These are phyloP conservation scores for Steinernema carpocapsae DNA, from an alignment of 2,888 invertebrate genomes.

Conservation along the genomic window DNA sequence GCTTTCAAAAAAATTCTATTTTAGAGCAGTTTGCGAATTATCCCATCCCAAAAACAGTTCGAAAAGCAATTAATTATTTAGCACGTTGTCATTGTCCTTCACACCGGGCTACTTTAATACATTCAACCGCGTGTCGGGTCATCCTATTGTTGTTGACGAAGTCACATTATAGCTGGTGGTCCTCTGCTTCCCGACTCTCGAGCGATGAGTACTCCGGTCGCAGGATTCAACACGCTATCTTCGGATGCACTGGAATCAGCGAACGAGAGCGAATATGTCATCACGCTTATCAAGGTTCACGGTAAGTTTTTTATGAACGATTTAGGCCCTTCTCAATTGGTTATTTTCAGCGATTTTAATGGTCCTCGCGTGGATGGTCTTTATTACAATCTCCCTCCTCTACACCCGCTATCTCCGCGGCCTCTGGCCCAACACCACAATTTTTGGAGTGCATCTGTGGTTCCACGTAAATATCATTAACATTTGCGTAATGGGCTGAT, in stretches of 20 bases:
- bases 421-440: constrained; percentile 48
- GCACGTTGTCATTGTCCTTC: neutral
- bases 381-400: constrained; percentile 32
- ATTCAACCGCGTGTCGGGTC: constrained; percentile 7
- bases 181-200: neutral
- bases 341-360: constrained; percentile 37
- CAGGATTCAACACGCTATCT: neutral
- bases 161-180: neutral
- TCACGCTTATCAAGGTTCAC: constrained; percentile 35
- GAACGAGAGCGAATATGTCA: neutral
- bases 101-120: neutral
- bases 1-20: too few species aligned
- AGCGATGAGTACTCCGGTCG: neutral
- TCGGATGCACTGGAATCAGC: neutral
- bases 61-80: neutral
- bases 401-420: constrained; percentile 38
- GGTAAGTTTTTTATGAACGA: constrained; percentile 26
- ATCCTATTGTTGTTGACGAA: neutral
- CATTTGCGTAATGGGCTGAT: neutral
- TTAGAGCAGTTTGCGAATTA: too few species aligned
- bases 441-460: constrained; percentile 51
- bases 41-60: too few species aligned
- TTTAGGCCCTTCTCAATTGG: too few species aligned
- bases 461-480: constrained; percentile 46
- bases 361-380: constrained; percentile 38